Percentiles rank a stretch among this genome's conserved stretches.
These are phyloP conservation scores for Luehdorfia chinensis DNA, from an alignment of 1,140 invertebrate species.

Conservation along the genomic window DNA sequence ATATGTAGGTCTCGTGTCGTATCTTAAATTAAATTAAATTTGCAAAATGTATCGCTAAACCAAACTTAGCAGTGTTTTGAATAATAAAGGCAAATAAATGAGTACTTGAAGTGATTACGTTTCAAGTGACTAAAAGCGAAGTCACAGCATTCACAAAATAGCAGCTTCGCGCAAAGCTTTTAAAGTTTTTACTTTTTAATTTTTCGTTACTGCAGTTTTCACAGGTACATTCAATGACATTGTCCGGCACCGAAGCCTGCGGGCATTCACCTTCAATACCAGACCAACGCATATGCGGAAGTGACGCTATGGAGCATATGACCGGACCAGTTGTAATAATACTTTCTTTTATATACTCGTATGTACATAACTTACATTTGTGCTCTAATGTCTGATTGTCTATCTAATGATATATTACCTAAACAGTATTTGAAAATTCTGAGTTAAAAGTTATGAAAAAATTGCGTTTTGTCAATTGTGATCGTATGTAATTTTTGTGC, in stretches of 20 bases:
- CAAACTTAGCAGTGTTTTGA: no score
- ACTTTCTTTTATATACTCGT: background rate
- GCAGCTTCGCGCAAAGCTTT: no score
- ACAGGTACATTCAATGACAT: constrained; percentile 50
- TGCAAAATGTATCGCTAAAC: no score
- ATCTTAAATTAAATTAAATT: no score
- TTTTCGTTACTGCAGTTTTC: no score
- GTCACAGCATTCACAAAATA: no score
- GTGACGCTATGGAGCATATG: constrained; percentile 16
- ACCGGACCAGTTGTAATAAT: constrained; percentile 6
- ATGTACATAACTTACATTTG: background rate
- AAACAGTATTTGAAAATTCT: background rate
- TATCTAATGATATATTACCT: background rate
- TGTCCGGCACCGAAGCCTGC: constrained; percentile 32
- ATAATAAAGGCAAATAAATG: no score
- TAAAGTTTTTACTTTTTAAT: no score
- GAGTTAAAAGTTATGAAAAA: background rate
- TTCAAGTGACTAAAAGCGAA: no score
- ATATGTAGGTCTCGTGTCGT: no score
- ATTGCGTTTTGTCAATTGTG: background rate
- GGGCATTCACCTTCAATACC: constrained; percentile 57
- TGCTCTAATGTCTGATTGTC: background rate
- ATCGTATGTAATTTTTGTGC: background rate
- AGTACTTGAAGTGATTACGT: no score
- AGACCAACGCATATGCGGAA: constrained; percentile 44